phyloP scores from a whole-genome alignment of 2,888 invertebrate species.

The Rapana venosa region DNA sequence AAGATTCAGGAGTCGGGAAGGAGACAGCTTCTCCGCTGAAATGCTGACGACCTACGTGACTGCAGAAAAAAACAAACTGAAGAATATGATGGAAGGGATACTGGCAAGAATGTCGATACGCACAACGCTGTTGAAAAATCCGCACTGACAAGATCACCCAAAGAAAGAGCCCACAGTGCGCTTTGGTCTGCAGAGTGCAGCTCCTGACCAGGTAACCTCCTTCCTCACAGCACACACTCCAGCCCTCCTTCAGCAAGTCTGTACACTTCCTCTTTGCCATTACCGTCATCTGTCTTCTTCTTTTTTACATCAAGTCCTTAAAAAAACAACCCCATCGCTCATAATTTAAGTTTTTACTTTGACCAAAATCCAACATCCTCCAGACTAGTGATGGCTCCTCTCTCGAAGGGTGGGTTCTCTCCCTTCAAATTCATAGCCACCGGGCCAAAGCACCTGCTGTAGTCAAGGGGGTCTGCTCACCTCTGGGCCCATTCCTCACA shows the following conservation, averaged over 20 bases:
- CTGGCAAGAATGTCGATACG: slow-evolving; percentile 20
- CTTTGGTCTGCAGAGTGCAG: not conserved
- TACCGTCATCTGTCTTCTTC: not conserved
- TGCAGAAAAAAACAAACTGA: not conserved
- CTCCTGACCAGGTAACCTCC: not conserved
- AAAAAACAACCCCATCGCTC: no score
- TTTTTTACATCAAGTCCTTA: not conserved
- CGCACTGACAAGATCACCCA: not conserved
- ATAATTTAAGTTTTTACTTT: no score
- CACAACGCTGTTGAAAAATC: slow-evolving; percentile 8
- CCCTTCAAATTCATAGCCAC: no score
- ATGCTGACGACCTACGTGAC: not conserved
- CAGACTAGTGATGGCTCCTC: no score
- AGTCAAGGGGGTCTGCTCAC: no score
- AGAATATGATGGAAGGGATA: not conserved
- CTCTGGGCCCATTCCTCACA: no score
- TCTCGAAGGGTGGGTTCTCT: no score
- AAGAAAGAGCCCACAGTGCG: not conserved
- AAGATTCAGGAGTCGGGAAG: not conserved
- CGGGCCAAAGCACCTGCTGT: no score
- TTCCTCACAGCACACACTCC: not conserved
- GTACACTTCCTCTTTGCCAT: not conserved
- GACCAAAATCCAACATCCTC: no score
- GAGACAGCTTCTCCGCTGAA: not conserved
- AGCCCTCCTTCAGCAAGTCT: not conserved